Conservation (phyloP, 2,888 invertebrate species). For the Ptilodon capucinus region DNA sequence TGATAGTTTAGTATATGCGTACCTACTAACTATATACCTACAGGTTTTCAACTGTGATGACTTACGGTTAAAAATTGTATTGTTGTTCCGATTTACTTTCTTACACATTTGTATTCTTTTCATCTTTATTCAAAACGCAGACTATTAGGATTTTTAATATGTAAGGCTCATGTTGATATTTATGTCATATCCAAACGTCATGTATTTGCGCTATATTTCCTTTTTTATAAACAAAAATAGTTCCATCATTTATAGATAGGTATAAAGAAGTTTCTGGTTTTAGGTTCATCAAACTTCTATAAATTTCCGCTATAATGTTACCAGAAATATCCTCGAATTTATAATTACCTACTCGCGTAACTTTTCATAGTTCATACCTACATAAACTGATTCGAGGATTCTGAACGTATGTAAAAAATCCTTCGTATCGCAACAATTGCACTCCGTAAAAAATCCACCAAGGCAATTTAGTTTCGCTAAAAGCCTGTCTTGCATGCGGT, state of each 20-base stretch:
- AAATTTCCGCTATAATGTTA: too few relatives aligned
- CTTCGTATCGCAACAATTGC: background rate
- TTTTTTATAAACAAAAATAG: background rate
- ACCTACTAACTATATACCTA: too few relatives aligned
- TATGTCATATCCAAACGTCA: background rate
- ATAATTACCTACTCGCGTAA: too few relatives aligned
- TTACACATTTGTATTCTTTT: constrained; percentile 31
- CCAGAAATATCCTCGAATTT: too few relatives aligned
- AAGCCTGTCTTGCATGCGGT: constrained; percentile 56
- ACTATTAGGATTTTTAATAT: too few relatives aligned
- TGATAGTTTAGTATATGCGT: too few relatives aligned
- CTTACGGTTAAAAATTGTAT: constrained; percentile 32
- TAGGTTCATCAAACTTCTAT: too few relatives aligned
- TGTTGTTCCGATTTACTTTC: constrained; percentile 38
- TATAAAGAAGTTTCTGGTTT: too few relatives aligned
- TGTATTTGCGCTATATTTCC: background rate
- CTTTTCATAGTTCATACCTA: too few relatives aligned
- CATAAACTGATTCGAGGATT: too few relatives aligned
- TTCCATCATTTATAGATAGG: too few relatives aligned
- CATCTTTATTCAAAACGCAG: constrained; percentile 24
- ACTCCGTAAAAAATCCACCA: constrained; percentile 30
- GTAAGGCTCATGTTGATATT: background rate
- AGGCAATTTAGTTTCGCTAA: constrained; percentile 63
- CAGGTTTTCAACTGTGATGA: constrained; percentile 2
- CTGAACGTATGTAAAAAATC: background rate